Evolutionary conservation across 1,140 invertebrate species (phyloP), one percentile per base, ranked within the genome.

Genomic region (Saccostrea glomerata): DNA sequence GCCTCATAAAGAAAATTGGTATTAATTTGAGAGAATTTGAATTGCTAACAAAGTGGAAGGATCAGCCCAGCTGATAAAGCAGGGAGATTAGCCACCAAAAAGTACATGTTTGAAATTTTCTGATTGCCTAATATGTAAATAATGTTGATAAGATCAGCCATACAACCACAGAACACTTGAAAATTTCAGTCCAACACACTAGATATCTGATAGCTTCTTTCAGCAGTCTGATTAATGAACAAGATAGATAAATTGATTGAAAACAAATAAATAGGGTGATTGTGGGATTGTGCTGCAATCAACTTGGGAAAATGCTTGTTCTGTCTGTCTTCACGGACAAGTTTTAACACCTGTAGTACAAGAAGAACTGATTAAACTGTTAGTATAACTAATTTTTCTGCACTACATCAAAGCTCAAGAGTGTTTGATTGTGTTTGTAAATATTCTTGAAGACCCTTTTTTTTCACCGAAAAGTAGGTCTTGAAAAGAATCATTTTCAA

Each of bases 111-210:
- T 77, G 23, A 30, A 25, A 30, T 17, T 63, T 77, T 77, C 70
- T 77, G 70, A 30, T 77, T 77, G 70, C 70, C 70, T 30, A 77
- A 77, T 77, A 77, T 77, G 70, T 77, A 77, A 77, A 77, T 77
- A 30, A 77, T 36, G 15, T 12, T 4, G 70, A 77, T 77, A 77
- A 30, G 70, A 77, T 77, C 70, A 36, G 25, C 30, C 23, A 77
- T 36, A 30, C 25, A 12, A 11, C 15, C 15, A 25, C 47, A 77
- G 70, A 77, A 13, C 25, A 77, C 70, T 77, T 36, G 25, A 77
- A 36, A 77, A 77, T 77, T 77, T 77, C 70, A 15, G 70, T 77
- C 70, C 23, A 77, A 40, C 70, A 77, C 25, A 30, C 25, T 25
- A 25, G n/a, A 36, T 77, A 77, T 77, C 70, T 15, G 25, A 77